Percentiles rank a stretch among this genome's conserved stretches.
phyloP scores from a whole-genome alignment of 2,113 vertebrate genomes.

The Sus scrofa region DNA sequence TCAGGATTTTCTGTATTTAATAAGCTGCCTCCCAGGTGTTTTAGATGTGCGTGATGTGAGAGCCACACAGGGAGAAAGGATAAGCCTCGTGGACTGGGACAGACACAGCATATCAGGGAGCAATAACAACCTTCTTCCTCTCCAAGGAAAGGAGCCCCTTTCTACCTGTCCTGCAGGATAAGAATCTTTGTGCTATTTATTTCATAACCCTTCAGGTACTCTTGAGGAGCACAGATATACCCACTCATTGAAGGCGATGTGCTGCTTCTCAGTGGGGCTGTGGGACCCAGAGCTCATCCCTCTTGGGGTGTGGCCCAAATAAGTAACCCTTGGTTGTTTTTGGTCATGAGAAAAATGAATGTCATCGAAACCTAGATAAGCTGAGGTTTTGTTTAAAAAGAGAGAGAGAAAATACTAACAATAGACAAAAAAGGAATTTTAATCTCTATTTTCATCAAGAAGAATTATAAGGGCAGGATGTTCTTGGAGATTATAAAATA shows the following conservation, averaged over 20 bases:
- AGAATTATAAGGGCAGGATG: not conserved
- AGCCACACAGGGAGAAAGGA: not conserved
- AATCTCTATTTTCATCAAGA: slow-evolving; percentile 38
- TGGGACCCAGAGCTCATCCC: not conserved
- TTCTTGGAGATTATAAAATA: not conserved
- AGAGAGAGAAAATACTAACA: not conserved
- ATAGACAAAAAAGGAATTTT: not conserved
- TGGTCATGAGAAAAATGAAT: not conserved
- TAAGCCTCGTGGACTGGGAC: not conserved
- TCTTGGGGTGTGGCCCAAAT: not conserved
- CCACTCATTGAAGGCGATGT: not conserved
- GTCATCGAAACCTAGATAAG: not conserved
- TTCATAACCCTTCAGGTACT: not conserved
- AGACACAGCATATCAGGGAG: not conserved
- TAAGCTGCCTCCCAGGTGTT: not conserved
- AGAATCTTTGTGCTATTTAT: not conserved
- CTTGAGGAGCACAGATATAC: not conserved
- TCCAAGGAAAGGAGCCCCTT: not conserved
- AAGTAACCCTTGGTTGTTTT: not conserved
- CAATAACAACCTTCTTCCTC: not conserved
- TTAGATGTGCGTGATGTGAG: not conserved
- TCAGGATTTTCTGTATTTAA: not conserved
- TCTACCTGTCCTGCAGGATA: not conserved
- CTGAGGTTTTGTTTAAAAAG: not conserved
- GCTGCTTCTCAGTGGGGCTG: not conserved